Conservation (phyloP, 2,113 vertebrate species). For the Platysternon megacephalum region DNA sequence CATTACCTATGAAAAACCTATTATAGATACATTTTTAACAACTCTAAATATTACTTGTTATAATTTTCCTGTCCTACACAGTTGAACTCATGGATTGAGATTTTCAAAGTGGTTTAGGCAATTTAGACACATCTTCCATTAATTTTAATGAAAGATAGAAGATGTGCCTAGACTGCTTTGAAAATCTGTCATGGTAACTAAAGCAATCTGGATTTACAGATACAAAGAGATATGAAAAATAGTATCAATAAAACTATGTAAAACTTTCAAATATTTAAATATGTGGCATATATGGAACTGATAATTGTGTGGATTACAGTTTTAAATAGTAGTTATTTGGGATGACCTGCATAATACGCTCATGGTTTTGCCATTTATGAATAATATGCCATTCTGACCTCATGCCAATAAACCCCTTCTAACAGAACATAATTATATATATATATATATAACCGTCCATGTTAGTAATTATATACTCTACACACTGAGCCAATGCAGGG, state of each 20-base stretch:
- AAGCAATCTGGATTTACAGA: background rate
- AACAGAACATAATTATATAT: background rate
- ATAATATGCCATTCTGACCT: background rate
- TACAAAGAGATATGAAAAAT: background rate
- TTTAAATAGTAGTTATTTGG: background rate
- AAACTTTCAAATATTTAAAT: background rate
- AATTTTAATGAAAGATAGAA: background rate
- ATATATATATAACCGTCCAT: background rate
- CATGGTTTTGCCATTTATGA: background rate
- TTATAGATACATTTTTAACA: background rate
- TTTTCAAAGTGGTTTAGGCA: background rate
- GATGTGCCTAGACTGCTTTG: background rate
- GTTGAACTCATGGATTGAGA: background rate
- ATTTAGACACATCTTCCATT: background rate
- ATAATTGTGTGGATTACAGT: background rate
- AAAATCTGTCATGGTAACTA: background rate
- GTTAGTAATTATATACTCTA: background rate
- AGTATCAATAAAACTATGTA: background rate
- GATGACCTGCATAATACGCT: background rate
- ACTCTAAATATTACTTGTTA: background rate
- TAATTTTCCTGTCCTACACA: background rate
- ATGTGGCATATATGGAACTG: background rate
- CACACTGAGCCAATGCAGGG: background rate
- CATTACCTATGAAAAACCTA: background rate
- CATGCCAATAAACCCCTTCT: background rate